Base-by-base conservation (phyloP, 2,113 vertebrate species). In the Alexandromys fortis region DNA sequence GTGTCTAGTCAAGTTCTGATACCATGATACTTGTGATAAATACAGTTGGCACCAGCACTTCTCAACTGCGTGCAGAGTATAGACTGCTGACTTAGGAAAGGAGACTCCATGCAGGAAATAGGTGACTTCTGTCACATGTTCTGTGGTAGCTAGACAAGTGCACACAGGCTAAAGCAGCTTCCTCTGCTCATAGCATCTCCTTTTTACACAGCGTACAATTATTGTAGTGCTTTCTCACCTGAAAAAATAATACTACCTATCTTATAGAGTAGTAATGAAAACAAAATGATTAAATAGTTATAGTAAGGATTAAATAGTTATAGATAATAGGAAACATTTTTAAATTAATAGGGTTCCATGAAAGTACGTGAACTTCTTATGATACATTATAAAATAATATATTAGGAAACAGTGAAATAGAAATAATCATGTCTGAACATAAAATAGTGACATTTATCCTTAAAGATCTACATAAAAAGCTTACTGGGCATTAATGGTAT, bases 331-430 rank as follows among this genome's bases (percentile, higher is more conserved):
- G 9, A 79, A 75, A 11, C 67, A 42, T 21, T 86, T 89, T 95
- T 52, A 77, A 21, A 91, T 70, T 86, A 86, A 7, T 52, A 76
- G 4, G 38, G 8, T 91, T 72, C 0, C 9, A 58, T 67, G 52
- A 89, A 92, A 89, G 90, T 79, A 83, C 10, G 42, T 67, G 45
- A 63, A 94, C 68, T 87, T 68, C n/a, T 93, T 61, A 70, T 55
- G 7, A 70, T 79, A 91, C 33, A 5, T 47, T 81, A 9, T 17
- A 61, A 42, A 90, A 63, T 85, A 1, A 26, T 78, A 12, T 47
- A 86, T 97, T 61, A 75, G 38, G 63, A 92, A 90, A 90, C 78
- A 92, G 67, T 73, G 49, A 83, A 33, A 82, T 89, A 89, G 42
- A 68, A 5, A 86, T 65, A 26, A 65, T 83, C 5, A 42, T 77